These are phyloP conservation scores for Aspidiotus rigidus DNA, from an alignment of 2,888 invertebrate species.

Conservation along the genomic window DNA sequence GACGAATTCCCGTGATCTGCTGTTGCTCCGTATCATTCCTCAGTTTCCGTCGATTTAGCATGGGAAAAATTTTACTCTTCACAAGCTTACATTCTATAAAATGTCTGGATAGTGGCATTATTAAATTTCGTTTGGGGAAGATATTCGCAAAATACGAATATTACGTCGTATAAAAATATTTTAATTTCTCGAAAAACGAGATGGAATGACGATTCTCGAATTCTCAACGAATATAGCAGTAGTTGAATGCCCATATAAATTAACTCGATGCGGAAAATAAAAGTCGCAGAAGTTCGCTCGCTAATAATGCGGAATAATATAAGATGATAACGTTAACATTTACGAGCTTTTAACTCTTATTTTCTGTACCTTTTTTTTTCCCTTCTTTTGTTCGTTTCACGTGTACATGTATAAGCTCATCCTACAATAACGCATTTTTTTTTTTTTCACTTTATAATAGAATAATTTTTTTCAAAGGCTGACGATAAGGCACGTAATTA, in stretches of 20 bases:
- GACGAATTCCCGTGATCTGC: too few relatives aligned
- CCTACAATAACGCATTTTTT: too few relatives aligned
- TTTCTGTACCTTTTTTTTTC: background rate
- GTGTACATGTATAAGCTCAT: too few relatives aligned
- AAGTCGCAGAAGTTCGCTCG: background rate
- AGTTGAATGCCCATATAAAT: background rate
- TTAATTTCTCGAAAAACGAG: too few relatives aligned
- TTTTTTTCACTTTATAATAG: background rate
- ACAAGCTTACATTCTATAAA: too few relatives aligned
- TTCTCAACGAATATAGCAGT: background rate
- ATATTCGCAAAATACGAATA: too few relatives aligned
- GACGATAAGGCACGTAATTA: conserved; percentile 4
- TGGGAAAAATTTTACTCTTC: too few relatives aligned
- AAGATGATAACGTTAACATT: background rate
- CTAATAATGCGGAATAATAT: background rate
- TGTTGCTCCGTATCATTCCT: too few relatives aligned
- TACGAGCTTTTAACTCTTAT: background rate
- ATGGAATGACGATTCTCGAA: background rate
- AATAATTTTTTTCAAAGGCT: background rate
- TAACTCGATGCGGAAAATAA: conserved; percentile 4
- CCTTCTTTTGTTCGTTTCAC: background rate
- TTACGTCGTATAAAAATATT: too few relatives aligned
- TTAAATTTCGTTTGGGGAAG: too few relatives aligned
- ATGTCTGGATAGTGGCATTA: too few relatives aligned
- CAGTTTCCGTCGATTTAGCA: too few relatives aligned